These are phyloP conservation scores for Synanthedon vespiformis DNA, from an alignment of 2,888 invertebrate genomes.

Conservation along the genomic window DNA sequence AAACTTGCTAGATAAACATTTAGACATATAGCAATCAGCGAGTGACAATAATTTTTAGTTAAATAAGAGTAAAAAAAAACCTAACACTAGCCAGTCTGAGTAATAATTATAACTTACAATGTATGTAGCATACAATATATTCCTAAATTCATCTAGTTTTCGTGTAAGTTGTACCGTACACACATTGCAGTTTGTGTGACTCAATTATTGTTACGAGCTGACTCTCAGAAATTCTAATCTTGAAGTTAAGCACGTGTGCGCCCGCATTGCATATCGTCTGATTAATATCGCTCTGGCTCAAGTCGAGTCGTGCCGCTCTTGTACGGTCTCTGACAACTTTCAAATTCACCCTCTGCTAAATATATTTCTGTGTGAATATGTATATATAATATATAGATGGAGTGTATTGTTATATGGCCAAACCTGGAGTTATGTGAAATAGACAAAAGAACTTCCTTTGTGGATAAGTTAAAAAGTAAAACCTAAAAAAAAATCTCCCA, in stretches of 20 bases:
- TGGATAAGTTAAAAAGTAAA: no score
- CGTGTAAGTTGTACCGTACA: conserved; percentile 6
- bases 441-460: no score
- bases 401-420: no score
- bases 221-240: conserved; percentile 48
- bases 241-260: conserved; percentile 40
- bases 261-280: conserved; percentile 52
- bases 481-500: no score
- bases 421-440: no score
- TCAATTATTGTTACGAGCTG: conserved; percentile 49
- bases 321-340: conserved; percentile 49
- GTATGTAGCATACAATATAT: no score
- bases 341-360: conserved; percentile 20
- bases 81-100: no score
- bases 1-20: no score
- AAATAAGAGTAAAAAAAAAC: no score
- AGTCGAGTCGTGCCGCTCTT: conserved; percentile 17
- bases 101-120: no score
- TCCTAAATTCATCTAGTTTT: neutral
- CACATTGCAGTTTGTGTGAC: conserved; percentile 36
- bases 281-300: conserved; percentile 43
- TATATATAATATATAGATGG: neutral
- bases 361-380: conserved; percentile 2
- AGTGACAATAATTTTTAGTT: no score
- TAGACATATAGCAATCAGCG: no score